A percentile compares a stretch with the other conserved stretches of the same genome.
Evolutionary conservation across 2,797 vertebrate genomes (phyloP).

Genomic region (Sebastes matsubarae): DNA sequence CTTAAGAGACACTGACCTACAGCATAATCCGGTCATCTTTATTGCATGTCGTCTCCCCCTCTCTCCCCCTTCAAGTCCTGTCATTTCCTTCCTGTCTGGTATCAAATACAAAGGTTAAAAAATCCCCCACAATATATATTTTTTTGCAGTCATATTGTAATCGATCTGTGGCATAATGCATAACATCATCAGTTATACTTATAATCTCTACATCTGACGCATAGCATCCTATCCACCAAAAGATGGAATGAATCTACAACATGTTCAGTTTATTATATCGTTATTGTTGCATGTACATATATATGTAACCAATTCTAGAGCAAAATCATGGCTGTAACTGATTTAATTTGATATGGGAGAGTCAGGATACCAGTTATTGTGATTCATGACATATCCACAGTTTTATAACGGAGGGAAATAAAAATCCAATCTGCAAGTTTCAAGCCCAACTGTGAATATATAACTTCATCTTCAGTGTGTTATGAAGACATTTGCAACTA

Average conservation of each 20-base stretch:
- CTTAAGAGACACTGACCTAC: neutral
- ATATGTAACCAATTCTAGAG: neutral
- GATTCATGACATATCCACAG: neutral
- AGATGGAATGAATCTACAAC: neutral
- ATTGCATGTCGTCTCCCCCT: neutral
- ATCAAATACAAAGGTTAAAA: neutral
- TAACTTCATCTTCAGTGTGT: neutral
- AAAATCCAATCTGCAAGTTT: neutral
- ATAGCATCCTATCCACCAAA: neutral
- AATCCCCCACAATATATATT: neutral
- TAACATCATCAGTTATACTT: neutral
- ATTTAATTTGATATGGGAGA: neutral
- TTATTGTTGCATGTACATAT: neutral
- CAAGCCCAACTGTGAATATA: neutral
- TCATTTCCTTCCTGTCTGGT: neutral
- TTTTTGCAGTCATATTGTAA: neutral
- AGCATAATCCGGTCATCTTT: neutral
- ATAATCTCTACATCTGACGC: neutral
- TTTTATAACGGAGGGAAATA: neutral
- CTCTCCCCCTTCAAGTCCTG: neutral
- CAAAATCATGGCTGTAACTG: neutral
- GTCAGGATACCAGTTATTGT: neutral
- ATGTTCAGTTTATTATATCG: neutral
- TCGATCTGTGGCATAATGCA: neutral
- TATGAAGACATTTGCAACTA: neutral